Conservation (phyloP, 2,113 vertebrate genomes). For the Heloderma charlesbogerti region DNA sequence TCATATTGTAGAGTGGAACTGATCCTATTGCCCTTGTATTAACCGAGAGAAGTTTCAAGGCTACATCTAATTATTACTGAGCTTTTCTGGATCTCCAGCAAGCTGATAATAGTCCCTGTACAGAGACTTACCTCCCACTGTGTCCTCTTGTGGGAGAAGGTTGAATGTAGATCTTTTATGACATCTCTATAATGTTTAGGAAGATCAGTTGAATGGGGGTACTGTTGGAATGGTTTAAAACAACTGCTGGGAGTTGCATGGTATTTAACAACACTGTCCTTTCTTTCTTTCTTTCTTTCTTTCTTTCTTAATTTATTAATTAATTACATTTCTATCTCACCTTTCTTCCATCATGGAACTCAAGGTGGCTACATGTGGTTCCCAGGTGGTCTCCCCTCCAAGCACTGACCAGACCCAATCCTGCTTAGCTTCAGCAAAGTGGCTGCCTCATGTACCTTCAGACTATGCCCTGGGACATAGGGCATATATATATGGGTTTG, state of each 20-base stretch:
- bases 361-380: no score
- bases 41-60: background rate
- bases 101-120: background rate
- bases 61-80: background rate
- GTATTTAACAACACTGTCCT: background rate
- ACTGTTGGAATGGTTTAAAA: background rate
- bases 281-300: no score
- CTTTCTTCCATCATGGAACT: no score
- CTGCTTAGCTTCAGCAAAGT: no score
- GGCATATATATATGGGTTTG: constrained; percentile 12
- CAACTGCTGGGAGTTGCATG: background rate
- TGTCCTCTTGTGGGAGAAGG: background rate
- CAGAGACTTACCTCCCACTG: background rate
- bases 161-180: background rate
- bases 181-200: background rate
- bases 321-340: no score
- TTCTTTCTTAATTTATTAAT: no score
- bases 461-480: no score
- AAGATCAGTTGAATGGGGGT: background rate
- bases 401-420: no score
- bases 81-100: background rate
- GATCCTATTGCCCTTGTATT: background rate
- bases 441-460: no score
- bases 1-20: no score
- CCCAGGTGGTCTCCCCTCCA: no score